Conservation (phyloP, 2,888 invertebrate genomes). For the Sphinx pinastri region DNA sequence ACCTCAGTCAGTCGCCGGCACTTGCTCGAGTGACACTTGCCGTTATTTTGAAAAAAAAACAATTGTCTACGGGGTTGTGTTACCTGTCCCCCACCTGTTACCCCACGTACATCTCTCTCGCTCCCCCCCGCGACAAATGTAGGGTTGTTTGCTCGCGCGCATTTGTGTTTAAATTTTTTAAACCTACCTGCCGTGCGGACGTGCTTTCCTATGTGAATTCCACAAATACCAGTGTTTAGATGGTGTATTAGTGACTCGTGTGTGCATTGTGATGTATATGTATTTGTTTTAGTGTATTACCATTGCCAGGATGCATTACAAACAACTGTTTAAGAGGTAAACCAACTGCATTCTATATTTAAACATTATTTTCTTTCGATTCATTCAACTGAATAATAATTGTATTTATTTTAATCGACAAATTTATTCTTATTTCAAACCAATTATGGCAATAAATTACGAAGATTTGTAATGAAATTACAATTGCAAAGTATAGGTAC, state of each 20-base stretch:
- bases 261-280: conserved; percentile 53
- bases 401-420: not conserved
- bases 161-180: conserved; percentile 64
- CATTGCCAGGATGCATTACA: conserved; percentile 74
- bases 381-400: not conserved
- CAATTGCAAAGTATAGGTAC: not conserved
- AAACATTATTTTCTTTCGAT: not conserved
- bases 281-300: conserved; percentile 46
- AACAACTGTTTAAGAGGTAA: conserved; percentile 76
- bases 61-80: conserved; percentile 25
- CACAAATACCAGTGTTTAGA: conserved; percentile 39
- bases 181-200: conserved; percentile 59
- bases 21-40: conserved; percentile 57
- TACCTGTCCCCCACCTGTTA: conserved; percentile 46
- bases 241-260: conserved; percentile 35
- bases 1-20: conserved; percentile 52
- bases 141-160: conserved; percentile 41
- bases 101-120: conserved; percentile 51
- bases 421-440: not conserved
- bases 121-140: conserved; percentile 53
- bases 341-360: not conserved
- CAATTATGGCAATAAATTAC: not conserved
- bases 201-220: conserved; percentile 48
- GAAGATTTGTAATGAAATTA: not conserved
- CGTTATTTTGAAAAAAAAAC: conserved; percentile 30